These are phyloP conservation scores for Cryptomyrus ogoouensis DNA, from an alignment of 2,113 vertebrate species.

Conservation along the genomic window DNA sequence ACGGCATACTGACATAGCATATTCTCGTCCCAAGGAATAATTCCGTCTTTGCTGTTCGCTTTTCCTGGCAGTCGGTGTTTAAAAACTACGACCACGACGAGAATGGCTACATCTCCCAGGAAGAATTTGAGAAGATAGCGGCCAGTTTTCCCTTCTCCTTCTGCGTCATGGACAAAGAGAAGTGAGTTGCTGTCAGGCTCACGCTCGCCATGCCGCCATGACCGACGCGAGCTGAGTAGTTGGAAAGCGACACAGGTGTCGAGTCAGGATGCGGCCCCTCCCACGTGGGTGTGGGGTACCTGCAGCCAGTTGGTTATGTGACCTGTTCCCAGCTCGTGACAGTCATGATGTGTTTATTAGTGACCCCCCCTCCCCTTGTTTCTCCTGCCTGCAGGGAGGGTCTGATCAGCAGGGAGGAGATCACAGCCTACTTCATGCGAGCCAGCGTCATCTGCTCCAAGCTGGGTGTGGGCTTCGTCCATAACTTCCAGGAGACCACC, in stretches of 20 bases:
- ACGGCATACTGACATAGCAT: background rate
- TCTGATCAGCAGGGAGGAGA: slow-evolving; percentile 85
- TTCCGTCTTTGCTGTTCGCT: slow-evolving; percentile 20
- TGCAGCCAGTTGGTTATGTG: background rate
- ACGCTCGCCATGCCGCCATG: fast-evolving
- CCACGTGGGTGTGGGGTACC: background rate
- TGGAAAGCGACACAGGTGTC: background rate
- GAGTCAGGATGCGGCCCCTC: background rate
- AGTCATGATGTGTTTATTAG: background rate
- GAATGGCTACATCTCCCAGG: slow-evolving; percentile 91
- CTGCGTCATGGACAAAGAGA: slow-evolving; percentile 93
- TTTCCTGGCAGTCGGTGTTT: slow-evolving; percentile 78
- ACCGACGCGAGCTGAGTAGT: too few relatives aligned
- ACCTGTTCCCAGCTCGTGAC: background rate
- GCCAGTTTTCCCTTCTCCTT: slow-evolving; percentile 93
- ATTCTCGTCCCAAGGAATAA: background rate
- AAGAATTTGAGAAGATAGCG: slow-evolving; percentile 93
- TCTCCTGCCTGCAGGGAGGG: slow-evolving; percentile 69
- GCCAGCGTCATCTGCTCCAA: slow-evolving; percentile 94
- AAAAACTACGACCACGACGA: slow-evolving; percentile 94
- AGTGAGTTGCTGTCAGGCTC: slow-evolving; percentile 58
- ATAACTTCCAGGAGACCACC: slow-evolving; percentile 93
- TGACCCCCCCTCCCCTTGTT: background rate
- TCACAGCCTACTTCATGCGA: slow-evolving; percentile 93
- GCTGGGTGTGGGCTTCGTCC: slow-evolving; percentile 84